These are phyloP conservation scores for Sycobia sp. DNA, from an alignment of 1,140 invertebrate genomes.

Conservation along the genomic window DNA sequence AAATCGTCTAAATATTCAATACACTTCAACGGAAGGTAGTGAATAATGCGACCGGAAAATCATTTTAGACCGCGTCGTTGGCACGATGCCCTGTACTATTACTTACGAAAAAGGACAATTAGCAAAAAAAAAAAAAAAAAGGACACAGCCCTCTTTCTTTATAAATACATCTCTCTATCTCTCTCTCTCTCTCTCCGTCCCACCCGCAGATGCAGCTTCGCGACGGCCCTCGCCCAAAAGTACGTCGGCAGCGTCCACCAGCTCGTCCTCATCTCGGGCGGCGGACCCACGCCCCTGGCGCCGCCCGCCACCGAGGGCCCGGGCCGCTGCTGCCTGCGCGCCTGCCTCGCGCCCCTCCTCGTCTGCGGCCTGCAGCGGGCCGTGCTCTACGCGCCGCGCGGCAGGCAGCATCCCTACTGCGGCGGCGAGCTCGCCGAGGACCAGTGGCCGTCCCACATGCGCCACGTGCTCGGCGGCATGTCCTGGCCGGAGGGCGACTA, in stretches of 20 bases:
- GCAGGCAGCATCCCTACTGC: slow-evolving; percentile 65
- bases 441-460: slow-evolving; percentile 63
- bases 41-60: too few relatives aligned
- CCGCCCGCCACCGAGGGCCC: slow-evolving; percentile 63
- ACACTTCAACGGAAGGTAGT: too few relatives aligned
- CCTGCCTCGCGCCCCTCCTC: slow-evolving; percentile 60
- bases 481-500: slow-evolving; percentile 75
- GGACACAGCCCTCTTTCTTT: too few relatives aligned
- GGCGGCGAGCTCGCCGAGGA: slow-evolving; percentile 61
- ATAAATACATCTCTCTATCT: too few relatives aligned
- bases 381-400: slow-evolving; percentile 63
- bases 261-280: slow-evolving; percentile 73
- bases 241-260: slow-evolving; percentile 68
- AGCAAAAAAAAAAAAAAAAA: too few relatives aligned
- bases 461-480: slow-evolving; percentile 71
- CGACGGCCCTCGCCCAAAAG: slow-evolving; percentile 68
- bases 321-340: slow-evolving; percentile 59
- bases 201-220: slow-evolving; percentile 74
- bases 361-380: slow-evolving; percentile 63
- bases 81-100: too few relatives aligned
- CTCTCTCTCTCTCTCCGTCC: too few relatives aligned
- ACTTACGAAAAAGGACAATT: too few relatives aligned
- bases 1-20: too few relatives aligned
- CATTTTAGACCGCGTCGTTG: too few relatives aligned
- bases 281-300: slow-evolving; percentile 73